phyloP scores from a whole-genome alignment of 2,113 vertebrate species.

The Guaruba guarouba region DNA sequence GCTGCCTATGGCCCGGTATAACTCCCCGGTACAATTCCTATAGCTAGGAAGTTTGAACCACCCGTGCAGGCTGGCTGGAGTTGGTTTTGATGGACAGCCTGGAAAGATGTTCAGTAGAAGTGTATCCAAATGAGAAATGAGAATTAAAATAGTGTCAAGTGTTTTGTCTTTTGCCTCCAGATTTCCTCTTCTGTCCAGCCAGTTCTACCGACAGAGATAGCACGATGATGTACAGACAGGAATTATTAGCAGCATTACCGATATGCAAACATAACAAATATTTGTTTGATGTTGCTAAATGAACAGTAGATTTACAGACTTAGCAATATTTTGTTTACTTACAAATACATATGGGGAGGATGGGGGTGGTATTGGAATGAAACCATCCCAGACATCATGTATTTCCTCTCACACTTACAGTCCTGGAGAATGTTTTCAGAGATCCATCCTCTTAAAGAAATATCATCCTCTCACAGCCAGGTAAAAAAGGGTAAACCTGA shows the following conservation, averaged over 20 bases:
- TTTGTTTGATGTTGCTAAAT: background rate
- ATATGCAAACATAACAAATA: background rate
- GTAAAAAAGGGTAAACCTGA: constrained; percentile 6
- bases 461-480: background rate
- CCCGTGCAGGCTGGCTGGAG: background rate
- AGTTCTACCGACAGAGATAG: background rate
- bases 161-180: background rate
- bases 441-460: constrained; percentile 4
- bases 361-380: background rate
- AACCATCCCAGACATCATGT: background rate
- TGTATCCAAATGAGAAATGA: background rate
- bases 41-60: background rate
- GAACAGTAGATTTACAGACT: background rate
- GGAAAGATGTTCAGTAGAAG: background rate
- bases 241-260: background rate
- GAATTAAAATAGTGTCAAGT: background rate
- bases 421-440: background rate
- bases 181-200: background rate
- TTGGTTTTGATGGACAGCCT: background rate
- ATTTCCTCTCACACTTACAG: background rate
- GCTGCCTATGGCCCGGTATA: background rate
- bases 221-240: background rate
- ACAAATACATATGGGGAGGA: background rate
- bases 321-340: background rate
- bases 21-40: background rate